phyloP scores from a whole-genome alignment of 2,888 invertebrate genomes.

The Nezara viridula region DNA sequence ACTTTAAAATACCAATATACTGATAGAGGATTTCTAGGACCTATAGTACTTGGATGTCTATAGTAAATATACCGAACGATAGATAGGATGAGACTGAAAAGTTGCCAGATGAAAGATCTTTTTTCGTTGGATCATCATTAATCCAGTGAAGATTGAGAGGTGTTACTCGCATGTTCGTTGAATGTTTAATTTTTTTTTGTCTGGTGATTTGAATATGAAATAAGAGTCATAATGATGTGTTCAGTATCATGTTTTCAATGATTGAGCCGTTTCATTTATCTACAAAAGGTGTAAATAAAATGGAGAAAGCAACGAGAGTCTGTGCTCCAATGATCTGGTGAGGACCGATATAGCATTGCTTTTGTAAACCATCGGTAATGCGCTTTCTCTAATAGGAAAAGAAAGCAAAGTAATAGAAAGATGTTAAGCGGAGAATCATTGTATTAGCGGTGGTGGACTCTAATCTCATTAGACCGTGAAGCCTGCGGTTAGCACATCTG shows the following conservation, averaged over 20 bases:
- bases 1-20: too few species aligned
- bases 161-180: too few species aligned
- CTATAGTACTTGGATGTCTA: too few species aligned
- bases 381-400: constrained; percentile 24
- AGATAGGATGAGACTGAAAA: too few species aligned
- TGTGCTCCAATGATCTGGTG: neutral
- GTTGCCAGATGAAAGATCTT: too few species aligned
- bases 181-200: too few species aligned
- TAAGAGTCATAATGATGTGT: too few species aligned
- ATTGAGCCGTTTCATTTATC: neutral
- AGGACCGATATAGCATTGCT: neutral
- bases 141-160: too few species aligned
- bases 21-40: too few species aligned
- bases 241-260: neutral
- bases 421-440: neutral
- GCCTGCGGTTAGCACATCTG: neutral
- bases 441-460: neutral
- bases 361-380: constrained; percentile 19
- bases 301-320: neutral
- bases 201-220: too few species aligned
- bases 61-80: too few species aligned
- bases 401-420: constrained; percentile 12
- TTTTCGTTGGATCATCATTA: too few species aligned
- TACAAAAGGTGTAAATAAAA: neutral
- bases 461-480: constrained; percentile 10